These are phyloP conservation scores for Talpa occidentalis DNA, from an alignment of 2,113 vertebrate species.

Conservation along the genomic window DNA sequence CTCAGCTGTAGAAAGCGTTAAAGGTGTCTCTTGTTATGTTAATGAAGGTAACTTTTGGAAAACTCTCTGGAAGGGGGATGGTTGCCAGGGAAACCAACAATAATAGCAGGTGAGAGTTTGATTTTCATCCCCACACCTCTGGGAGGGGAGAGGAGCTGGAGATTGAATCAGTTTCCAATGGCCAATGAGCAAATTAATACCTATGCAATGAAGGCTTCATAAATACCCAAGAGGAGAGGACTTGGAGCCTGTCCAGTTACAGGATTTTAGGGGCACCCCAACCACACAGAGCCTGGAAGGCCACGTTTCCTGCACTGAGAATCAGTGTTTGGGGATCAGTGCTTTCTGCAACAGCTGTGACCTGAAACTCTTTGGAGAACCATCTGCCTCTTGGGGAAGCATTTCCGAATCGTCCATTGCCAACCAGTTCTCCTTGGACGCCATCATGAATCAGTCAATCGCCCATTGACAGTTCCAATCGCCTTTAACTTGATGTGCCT, in stretches of 20 bases:
- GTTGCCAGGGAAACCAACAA: too few species aligned
- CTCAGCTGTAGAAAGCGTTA: too few species aligned
- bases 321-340: conserved; percentile 57
- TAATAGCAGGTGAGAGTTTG: too few species aligned
- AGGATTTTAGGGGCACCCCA: conserved; percentile 44
- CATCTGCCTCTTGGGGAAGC: conserved; percentile 80
- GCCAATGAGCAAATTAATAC: too few species aligned
- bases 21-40: too few species aligned
- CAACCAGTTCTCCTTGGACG: conserved; percentile 69
- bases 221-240: too few species aligned
- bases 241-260: background rate
- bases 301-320: conserved; percentile 79
- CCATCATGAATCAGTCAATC: conserved; percentile 69
- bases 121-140: too few species aligned
- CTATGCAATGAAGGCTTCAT: too few species aligned
- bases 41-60: too few species aligned
- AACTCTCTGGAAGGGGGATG: too few species aligned
- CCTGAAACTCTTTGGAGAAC: conserved; percentile 84
- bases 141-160: too few species aligned
- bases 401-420: conserved; percentile 82
- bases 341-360: conserved; percentile 76
- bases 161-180: too few species aligned
- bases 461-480: conserved; percentile 55
- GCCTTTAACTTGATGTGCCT: conserved; percentile 77
- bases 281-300: conserved; percentile 62